Evolutionary conservation across 2,797 vertebrate genomes (phyloP).

Genomic region (Protosalanx chinensis): DNA sequence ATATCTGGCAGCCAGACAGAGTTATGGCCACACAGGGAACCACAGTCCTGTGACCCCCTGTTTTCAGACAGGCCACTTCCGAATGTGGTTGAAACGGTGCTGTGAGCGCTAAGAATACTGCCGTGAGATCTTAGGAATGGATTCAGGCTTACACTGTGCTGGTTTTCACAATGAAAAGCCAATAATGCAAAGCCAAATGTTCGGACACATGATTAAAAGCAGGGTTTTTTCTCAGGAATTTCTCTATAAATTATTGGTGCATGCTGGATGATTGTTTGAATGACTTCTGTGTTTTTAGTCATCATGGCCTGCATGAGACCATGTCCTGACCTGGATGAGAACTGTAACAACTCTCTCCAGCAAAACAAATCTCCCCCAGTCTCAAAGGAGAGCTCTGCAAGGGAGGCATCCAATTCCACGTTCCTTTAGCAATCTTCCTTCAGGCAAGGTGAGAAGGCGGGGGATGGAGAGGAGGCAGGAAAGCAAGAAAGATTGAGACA

Average conservation of each 20-base stretch:
- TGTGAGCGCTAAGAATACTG: background rate
- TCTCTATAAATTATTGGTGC: background rate
- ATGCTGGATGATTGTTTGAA: background rate
- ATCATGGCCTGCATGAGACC: constrained; percentile 10
- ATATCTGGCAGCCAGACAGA: constrained; percentile 36
- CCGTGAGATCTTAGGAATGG: background rate
- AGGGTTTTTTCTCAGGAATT: background rate
- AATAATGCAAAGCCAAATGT: background rate
- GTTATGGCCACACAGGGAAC: constrained; percentile 35
- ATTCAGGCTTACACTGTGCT: background rate
- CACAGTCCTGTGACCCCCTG: background rate
- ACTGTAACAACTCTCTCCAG: constrained; percentile 57
- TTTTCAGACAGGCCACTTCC: background rate
- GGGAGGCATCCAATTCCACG: constrained; percentile 65
- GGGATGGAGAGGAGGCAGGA: constrained; percentile 52
- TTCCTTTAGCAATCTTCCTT: constrained; percentile 55
- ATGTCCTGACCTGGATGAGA: constrained; percentile 48
- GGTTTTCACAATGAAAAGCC: background rate
- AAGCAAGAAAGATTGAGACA: constrained; percentile 59
- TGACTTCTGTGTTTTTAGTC: constrained; percentile 17
- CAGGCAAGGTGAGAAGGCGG: constrained; percentile 54
- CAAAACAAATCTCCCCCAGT: constrained; percentile 49
- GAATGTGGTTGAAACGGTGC: no score
- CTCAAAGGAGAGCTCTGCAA: constrained; percentile 56
- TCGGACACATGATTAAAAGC: background rate